Conservation (phyloP, 1,140 invertebrate species). For the Maniola jurtina region DNA sequence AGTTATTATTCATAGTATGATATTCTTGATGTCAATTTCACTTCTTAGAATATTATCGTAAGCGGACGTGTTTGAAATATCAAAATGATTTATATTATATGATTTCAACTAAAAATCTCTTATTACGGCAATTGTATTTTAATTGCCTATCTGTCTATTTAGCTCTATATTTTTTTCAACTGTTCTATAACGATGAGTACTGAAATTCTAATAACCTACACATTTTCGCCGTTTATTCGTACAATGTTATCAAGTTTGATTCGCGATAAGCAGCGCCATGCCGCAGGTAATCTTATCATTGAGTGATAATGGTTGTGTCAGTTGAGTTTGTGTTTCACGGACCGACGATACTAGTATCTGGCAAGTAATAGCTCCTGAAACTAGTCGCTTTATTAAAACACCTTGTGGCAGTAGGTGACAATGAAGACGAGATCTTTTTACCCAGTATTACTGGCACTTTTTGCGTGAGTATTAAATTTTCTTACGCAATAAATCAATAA, state of each 20-base stretch:
- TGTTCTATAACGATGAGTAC: constrained; percentile 29
- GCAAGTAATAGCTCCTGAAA: constrained; percentile 46
- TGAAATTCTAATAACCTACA: constrained; percentile 49
- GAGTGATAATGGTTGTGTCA: constrained; percentile 77
- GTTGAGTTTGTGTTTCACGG: constrained; percentile 64
- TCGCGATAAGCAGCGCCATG: constrained; percentile 71
- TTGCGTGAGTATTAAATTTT: constrained; percentile 54
- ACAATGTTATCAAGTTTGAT: constrained; percentile 68
- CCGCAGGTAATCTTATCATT: constrained; percentile 73
- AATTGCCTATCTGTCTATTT: constrained; percentile 2
- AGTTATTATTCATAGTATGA: too few species aligned
- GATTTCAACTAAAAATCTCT: constrained; percentile 7
- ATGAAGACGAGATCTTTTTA: constrained; percentile 53
- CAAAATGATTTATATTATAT: background rate
- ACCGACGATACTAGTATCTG: constrained; percentile 56
- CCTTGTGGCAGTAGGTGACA: constrained; percentile 37
- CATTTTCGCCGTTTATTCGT: constrained; percentile 59
- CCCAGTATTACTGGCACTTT: constrained; percentile 44
- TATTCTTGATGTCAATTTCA: constrained; percentile 1
- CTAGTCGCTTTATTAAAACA: constrained; percentile 30
- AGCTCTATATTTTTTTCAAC: background rate
- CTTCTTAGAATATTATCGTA: constrained; percentile 18
- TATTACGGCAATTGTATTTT: constrained; percentile 19
- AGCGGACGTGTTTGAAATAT: constrained; percentile 1
- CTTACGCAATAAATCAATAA: constrained; percentile 9